A percentile compares a stretch with the other conserved stretches of the same genome.
Conservation (phyloP, 2,888 invertebrate genomes). For the Drosophila histrio region DNA sequence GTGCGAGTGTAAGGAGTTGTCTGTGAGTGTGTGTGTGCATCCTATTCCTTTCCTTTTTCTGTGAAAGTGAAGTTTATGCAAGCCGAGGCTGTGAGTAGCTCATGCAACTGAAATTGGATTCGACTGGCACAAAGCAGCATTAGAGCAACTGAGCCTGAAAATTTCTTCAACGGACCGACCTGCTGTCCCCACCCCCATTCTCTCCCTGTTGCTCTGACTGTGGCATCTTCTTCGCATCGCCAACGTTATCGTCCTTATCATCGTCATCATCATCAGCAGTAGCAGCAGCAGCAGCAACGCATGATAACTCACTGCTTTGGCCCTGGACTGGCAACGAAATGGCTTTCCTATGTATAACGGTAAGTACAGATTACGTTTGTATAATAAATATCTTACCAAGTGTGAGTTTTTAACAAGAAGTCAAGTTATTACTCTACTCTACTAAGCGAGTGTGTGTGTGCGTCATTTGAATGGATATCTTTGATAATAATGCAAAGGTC, state of each 20-base stretch:
- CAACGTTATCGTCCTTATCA: slow-evolving; percentile 20
- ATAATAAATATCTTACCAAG: slow-evolving; percentile 16
- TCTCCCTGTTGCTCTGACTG: neutral
- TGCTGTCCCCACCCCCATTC: neutral
- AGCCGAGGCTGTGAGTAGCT: slow-evolving; percentile 48
- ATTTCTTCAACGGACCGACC: slow-evolving; percentile 23
- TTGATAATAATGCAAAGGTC: neutral
- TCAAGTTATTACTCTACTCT: neutral
- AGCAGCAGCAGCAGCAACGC: slow-evolving; percentile 36
- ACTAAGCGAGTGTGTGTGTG: neutral
- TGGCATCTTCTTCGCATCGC: slow-evolving; percentile 9
- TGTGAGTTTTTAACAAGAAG: neutral
- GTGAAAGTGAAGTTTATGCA: slow-evolving; percentile 52
- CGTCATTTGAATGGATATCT: neutral
- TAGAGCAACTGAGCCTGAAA: slow-evolving; percentile 53
- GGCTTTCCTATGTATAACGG: slow-evolving; percentile 72
- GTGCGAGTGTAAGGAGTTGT: neutral
- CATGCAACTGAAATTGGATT: slow-evolving; percentile 73
- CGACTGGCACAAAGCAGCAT: slow-evolving; percentile 60
- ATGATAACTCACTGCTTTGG: slow-evolving; percentile 66
- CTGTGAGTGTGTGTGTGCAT: slow-evolving; percentile 2
- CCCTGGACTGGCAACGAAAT: slow-evolving; percentile 77
- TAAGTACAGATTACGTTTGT: slow-evolving; percentile 45
- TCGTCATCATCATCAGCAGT: slow-evolving; percentile 7
- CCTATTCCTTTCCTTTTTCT: slow-evolving; percentile 5